Base-by-base conservation (phyloP, 92 coral and sea anemone species). In the Parazoanthus darwini region DNA sequence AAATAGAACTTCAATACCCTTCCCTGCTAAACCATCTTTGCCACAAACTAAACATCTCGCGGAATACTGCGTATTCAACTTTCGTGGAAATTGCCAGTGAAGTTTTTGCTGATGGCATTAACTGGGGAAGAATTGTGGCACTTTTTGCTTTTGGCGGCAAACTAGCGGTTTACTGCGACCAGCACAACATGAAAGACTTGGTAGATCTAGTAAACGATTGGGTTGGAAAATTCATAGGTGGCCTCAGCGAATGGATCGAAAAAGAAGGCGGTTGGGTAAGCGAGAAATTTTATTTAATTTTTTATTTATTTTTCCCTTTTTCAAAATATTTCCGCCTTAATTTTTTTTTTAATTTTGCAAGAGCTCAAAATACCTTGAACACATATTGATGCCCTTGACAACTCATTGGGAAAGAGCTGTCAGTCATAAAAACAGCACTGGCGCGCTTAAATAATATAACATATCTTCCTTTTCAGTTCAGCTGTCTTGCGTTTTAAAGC, bases 91-190 rank as follows among this genome's bases (percentile, higher is more conserved):
- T 97, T 80, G 99, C 99, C 35, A 92, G 94, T 36, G 98, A 97
- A 85, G 98, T 97, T n/a, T 97, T 95, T 85, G 94, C 93, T 10
- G 99, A 97, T 92, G 99, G 98, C 43, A 58, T 94, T n/a, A 97
- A 97, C 90, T 97, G 99, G 99, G 99, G 99, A 50, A 94, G 99
- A 63, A 97, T 97, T 44, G 99, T 92, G 23, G 99, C 95, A 20
- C 72, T 97, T 59, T 97, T 86, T 86, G 99, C 99, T n/a, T 97
- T 97, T 90, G 97, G 99, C 66, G 99, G 98, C 33, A 91, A 93
- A 81, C 94, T 97, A 50, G 99, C 97, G 43, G 93, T 94, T 51
- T 94, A 97, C 71, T 97, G 98, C 87, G 94, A 93, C 26, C 95
- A 95, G 16, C 95, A 95, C 70, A 94, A 95, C 83, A 95, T 97